Evolutionary conservation across 2,888 invertebrate species (phyloP).

Genomic region (Chrysodeixis includens): DNA sequence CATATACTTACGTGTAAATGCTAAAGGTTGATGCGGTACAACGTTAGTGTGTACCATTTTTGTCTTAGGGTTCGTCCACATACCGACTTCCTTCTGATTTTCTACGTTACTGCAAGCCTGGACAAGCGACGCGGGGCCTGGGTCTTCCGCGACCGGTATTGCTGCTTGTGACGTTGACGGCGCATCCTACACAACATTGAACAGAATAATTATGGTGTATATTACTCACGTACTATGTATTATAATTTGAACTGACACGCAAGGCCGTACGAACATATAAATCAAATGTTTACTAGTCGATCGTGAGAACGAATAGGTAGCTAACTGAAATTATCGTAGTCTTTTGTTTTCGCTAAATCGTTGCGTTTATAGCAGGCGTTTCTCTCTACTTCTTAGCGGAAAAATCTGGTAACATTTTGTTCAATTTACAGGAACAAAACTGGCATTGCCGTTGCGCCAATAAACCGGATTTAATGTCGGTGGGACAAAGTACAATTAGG

Average conservation of each 20-base stretch:
- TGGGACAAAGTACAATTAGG: not conserved
- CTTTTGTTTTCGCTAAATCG: not conserved
- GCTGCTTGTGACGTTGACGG: slow-evolving; percentile 81
- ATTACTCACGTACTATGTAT: not conserved
- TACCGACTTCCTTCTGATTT: slow-evolving; percentile 86
- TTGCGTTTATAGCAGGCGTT: not conserved
- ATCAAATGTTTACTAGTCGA: not conserved
- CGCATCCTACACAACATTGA: slow-evolving; percentile 74
- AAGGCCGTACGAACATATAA: not conserved
- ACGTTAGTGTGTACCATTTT: slow-evolving; percentile 85
- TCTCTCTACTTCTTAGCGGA: not conserved
- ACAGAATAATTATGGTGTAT: not conserved
- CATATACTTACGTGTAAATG: slow-evolving; percentile 82
- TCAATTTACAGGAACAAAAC: not conserved
- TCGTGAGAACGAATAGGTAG: not conserved
- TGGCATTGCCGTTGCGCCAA: not conserved
- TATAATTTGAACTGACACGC: not conserved
- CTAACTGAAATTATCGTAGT: not conserved
- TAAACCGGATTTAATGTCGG: not conserved
- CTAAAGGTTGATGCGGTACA: slow-evolving; percentile 83
- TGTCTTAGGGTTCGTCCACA: slow-evolving; percentile 87
- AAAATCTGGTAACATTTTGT: too few relatives aligned
- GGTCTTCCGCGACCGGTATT: slow-evolving; percentile 75
- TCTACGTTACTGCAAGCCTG: slow-evolving; percentile 82
- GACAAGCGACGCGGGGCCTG: slow-evolving; percentile 82